Evolutionary conservation across 2,113 vertebrate species (phyloP), one percentile per base, ranked within the genome.

Genomic region (Fukomys damarensis): DNA sequence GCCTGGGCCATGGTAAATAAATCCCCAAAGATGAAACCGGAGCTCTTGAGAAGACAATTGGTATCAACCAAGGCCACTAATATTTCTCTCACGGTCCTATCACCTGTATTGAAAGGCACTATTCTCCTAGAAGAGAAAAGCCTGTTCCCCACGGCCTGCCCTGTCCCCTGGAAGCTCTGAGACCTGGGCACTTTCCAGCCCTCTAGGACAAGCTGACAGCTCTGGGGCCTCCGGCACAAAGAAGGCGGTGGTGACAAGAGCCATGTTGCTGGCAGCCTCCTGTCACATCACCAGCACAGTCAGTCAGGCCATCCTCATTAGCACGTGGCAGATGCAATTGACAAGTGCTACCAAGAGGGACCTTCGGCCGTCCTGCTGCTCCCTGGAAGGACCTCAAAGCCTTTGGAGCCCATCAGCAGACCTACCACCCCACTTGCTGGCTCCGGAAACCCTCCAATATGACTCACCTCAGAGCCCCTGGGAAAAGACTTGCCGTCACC

Each of bases 111-210:
- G 22, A 94, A 79, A 56, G 77, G 43, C 68, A 87, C 17, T 76
- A 77, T 30, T 70, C 63, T 52, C 65, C 54, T 70, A 79, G 61
- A 93, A 66, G 32, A 93, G 35, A 72, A 94, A 94, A 72, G 38
- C 46, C 77, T 83, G 38, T 58, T 46, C 28, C n/a, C 28, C 30
- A 26, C 30, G 19, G 59, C 22, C 32, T 68, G 41, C 13, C 43
- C 61, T 35, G 26, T 41, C 54, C 3, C 30, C 43, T 41, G 52
- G 89, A 81, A 86, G 54, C 26, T 86, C 65, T 93, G 76, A 79
- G 84, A 1, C 24, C 59, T 9, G 11, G 35, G 26, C 54, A 26
- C 22, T 82, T 94, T 43, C 54, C 24, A 58, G 13, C 88, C 68
- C 59, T 65, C 41, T 14, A 80, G 38, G 32, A 49, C 76, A 61